Conservation (phyloP, 1,140 invertebrate species). For the Zophobas morio region DNA sequence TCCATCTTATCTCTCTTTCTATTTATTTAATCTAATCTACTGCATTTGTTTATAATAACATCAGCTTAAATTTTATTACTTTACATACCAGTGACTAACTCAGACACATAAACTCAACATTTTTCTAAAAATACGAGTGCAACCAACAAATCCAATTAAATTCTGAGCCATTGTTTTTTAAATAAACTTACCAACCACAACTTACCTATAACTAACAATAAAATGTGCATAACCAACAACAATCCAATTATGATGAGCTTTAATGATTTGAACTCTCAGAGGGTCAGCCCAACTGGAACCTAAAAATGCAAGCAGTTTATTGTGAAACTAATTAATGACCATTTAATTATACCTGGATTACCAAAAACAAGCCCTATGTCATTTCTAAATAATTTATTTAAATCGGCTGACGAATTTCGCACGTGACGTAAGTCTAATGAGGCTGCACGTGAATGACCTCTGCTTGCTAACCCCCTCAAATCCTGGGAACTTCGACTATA, state of each 20-base stretch:
- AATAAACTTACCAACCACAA: slow-evolving; percentile 13
- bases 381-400: slow-evolving; percentile 82
- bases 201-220: slow-evolving; percentile 92
- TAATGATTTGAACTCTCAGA: slow-evolving; percentile 91
- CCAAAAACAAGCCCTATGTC: slow-evolving; percentile 80
- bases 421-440: slow-evolving; percentile 87
- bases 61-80: no score
- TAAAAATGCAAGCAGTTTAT: slow-evolving; percentile 58
- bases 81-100: no score
- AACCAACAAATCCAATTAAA: no score
- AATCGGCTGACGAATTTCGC: slow-evolving; percentile 83
- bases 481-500: slow-evolving; percentile 68
- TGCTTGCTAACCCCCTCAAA: slow-evolving; percentile 73
- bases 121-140: no score
- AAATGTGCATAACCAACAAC: slow-evolving; percentile 97
- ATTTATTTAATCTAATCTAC: no score
- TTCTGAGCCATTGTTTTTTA: background rate
- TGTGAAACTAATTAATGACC: slow-evolving; percentile 3
- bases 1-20: no score
- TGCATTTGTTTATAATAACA: no score
- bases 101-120: no score
- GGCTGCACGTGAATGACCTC: slow-evolving; percentile 85
- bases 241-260: slow-evolving; percentile 98
- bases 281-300: slow-evolving; percentile 85
- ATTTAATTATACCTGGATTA: slow-evolving; percentile 69